Evolutionary conservation across 2,113 vertebrate genomes (phyloP).

Genomic region (Lophius piscatorius): DNA sequence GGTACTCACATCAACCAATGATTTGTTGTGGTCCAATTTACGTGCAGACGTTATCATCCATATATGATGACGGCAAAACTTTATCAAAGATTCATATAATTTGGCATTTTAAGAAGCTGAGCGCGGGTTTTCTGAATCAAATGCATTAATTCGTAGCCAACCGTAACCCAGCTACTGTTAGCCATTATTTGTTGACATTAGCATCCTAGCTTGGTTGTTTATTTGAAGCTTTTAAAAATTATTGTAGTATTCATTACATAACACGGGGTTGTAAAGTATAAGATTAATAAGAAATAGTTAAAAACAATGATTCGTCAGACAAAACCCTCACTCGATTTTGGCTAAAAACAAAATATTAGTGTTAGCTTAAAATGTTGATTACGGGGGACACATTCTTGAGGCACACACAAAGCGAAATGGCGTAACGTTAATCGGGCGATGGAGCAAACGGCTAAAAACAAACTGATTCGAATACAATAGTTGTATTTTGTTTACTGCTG

Average conservation of each 20-base stretch:
- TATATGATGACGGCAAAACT: too few relatives aligned
- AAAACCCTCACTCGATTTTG: neutral
- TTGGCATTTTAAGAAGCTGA: too few relatives aligned
- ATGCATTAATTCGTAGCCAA: neutral
- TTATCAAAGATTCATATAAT: too few relatives aligned
- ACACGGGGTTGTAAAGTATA: fast-evolving
- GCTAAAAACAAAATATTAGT: neutral
- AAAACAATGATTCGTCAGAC: fast-evolving
- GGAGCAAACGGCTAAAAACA: fast-evolving
- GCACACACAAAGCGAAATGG: constrained; percentile 34
- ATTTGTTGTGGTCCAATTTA: too few relatives aligned
- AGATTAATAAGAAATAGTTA: fast-evolving
- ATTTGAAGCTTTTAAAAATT: neutral
- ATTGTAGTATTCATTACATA: neutral
- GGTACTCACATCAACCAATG: too few relatives aligned
- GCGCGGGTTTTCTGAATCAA: too few relatives aligned
- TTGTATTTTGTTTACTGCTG: fast-evolving
- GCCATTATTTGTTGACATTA: neutral
- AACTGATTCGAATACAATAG: fast-evolving
- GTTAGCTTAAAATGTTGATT: constrained; percentile 53
- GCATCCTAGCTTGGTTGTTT: neutral
- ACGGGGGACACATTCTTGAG: constrained; percentile 65
- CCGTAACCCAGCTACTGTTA: neutral
- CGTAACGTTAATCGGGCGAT: neutral
- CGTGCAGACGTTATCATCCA: too few relatives aligned